Base-by-base conservation (phyloP, 2,797 vertebrate species). In the Pangasius sanitwongsei region DNA sequence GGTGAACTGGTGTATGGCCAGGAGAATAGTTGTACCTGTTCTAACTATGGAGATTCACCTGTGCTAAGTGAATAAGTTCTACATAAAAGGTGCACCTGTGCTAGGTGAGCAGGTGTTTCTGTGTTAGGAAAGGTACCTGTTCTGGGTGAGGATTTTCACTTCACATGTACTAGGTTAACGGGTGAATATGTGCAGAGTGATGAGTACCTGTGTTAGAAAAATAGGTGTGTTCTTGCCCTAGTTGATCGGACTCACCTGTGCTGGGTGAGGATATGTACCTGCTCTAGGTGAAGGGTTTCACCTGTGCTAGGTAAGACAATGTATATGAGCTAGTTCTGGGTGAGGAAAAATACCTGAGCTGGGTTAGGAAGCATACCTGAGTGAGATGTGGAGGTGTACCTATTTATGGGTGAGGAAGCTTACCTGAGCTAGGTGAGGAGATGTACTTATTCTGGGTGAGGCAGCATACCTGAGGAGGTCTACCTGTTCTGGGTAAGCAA, bases 1-100 rank as follows among this genome's bases (percentile, higher is more conserved):
- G 11, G 20, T 15, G 55, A 37, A 78, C 48, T 80, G 77, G 77
- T 55, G 7, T 80, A 23, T 11, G 1, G 28, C 23, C 41, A 75
- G 12, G 28, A 48, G 25, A 67, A n/a, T 48, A 41, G 23, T 5
- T 63, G 57, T 28, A 78, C 48, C n/a, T 57, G 31, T 25, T 23
- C 28, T 34, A 67, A 50, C 61, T 67, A 67, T 67, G 2, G 41
- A 50, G 28, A 48, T 67, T 67, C 41, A 65, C 28, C 82, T 67
- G 37, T 31, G 41, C 18, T 37, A 8, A 53, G 50, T 55, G 28
- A 80, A 80, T 80, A 55, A 41, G 31, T 20, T 65, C 41, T 65
- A 48, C 7, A 65, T 63, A 53, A 50, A 84, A 67, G 44, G 16
- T 84, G 44, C 83, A 84, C 83, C 83, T 84, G 63, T 70, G n/a